Evolutionary conservation across 2,797 vertebrate species (phyloP), one percentile per base, ranked within the genome.

Genomic region (Loriculus beryllinus): DNA sequence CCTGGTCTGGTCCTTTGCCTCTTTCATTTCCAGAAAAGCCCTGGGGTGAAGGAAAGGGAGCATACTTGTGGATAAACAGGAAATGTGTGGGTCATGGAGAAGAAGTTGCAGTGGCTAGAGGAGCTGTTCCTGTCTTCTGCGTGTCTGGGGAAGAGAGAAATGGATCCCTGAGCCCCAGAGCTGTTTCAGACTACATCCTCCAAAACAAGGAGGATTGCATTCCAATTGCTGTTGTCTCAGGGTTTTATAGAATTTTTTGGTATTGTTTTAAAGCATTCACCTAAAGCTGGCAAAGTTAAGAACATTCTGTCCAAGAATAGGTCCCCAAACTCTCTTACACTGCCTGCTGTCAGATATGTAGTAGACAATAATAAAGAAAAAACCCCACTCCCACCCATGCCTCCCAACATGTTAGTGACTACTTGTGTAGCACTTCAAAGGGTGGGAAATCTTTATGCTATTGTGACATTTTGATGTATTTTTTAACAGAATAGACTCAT

Each of bases 311-410:
- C 9, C 15, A 49, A 79, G 20, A 9, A 49, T 2, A 54, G 13
- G 16, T 82, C 45, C n/a, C 29, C 82, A 62, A 54, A 57, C 6
- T 26, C 10, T 60, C 29, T n/a, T 52, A 20, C 9, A 17, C 2
- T 21, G 2, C 16, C 29, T 43, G 40, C 28, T 60, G 18, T 48
- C 35, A 86, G 10, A 3, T 54, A n/a, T 7, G 48, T 43, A 67
- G 9, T n/a, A 74, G 19, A 7, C 12, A 74, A 8, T 16, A 75
- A 33, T 5, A 63, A 72, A 7, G 2, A 40, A 35, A 21, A 71
- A 51, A 39, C 0, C 0, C 0, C 9, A 21, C 21, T 74, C 5
- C 11, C 15, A 26, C 2, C 2, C 2, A 0, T 76, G 26, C 10
- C 69, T 65, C 42, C 31, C 35, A 76, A 84, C 89, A 65, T 76